Conservation (phyloP, 2,888 invertebrate genomes). For the Dolichopus griseipennis region DNA sequence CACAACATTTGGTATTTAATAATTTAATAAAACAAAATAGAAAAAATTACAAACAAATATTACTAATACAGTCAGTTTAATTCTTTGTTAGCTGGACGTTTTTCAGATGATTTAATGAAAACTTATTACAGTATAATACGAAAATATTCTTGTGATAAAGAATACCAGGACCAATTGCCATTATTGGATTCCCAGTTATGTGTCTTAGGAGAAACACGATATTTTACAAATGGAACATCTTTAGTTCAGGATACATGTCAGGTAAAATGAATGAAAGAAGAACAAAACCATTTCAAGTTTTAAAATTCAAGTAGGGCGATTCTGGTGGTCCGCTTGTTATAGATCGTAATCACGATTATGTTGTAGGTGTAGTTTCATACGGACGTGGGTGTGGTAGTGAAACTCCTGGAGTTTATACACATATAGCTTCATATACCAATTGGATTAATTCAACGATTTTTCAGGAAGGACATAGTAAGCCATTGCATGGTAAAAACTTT, state of each 20-base stretch:
- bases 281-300: background rate
- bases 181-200: constrained; percentile 12
- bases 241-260: constrained; percentile 15
- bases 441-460: constrained; percentile 11
- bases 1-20: no score
- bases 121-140: no score
- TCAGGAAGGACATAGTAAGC: background rate
- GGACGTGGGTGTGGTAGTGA: constrained; percentile 7
- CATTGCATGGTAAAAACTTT: background rate
- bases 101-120: no score
- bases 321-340: constrained; percentile 1
- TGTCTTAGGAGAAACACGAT: background rate
- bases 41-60: no score
- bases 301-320: background rate
- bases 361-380: constrained; percentile 13
- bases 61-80: no score
- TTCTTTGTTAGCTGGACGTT: no score
- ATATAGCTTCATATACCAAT: constrained; percentile 9
- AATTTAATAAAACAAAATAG: no score
- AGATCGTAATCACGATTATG: background rate
- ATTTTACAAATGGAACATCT: constrained; percentile 10
- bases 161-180: constrained; percentile 3
- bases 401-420: constrained; percentile 12
- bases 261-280: background rate
- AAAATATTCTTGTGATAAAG: background rate